Evolutionary conservation across 1,140 invertebrate genomes (phyloP), one percentile per base, ranked within the genome.

Genomic region (Formica selysi): DNA sequence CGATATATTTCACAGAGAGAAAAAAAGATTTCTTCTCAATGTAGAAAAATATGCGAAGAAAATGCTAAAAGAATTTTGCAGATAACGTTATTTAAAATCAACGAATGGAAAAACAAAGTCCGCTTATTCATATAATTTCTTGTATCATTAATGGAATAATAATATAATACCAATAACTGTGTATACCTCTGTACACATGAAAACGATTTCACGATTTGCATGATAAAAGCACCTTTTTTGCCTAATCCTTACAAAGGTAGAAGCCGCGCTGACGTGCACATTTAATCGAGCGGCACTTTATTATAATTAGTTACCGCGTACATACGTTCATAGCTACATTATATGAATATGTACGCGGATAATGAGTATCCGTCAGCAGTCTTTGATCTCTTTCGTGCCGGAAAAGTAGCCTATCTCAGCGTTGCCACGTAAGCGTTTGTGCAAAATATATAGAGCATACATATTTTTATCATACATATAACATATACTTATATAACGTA

Each of bases 301-400:
- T 79, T 79, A 80, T 80, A 68, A 80, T 80, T 80, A 80, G 44
- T 57, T 68, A 68, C 38, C 36, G 57, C 57, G 48, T 80, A 68
- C 48, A 80, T 80, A 68, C 22, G 32, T 80, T 19, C 44, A 11
- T 16, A 67, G 44, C 62, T 16, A 68, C 57, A 51, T 51, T 51
- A 51, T 79, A 65, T 80, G 76, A 80, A 80, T 80, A 80, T 80
- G 44, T 68, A 68, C 22, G 70, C 26, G 48, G 64, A 68, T 80
- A 80, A 80, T 80, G 76, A 68, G 64, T 38, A 41, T 48, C 32
- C 64, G 64, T 80, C 64, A 80, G 64, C 64, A 80, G 76, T 80
- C 76, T 80, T 80, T 80, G 76, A 80, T 80, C 76, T 68, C 44
- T 68, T 78, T 10, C 61, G 38, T n/a, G 26, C 41, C 19, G 61